Conservation (phyloP, 2,797 vertebrate species). For the Decapterus maruadsi region DNA sequence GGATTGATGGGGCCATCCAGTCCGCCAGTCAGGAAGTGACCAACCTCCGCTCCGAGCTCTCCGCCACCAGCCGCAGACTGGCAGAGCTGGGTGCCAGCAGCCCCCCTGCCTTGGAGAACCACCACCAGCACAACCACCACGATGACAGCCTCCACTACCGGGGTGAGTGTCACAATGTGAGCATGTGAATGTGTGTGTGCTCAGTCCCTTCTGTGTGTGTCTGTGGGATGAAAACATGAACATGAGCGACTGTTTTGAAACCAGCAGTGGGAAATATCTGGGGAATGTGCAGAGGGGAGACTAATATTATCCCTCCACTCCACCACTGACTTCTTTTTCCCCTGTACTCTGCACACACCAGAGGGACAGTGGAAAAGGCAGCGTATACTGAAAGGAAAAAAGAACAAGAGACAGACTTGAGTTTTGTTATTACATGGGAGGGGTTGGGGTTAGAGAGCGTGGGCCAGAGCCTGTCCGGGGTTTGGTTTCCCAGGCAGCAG, state of each 20-base stretch:
- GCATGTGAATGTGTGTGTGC: conserved; percentile 8
- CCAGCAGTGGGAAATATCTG: conserved; percentile 64
- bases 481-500: conserved; percentile 82
- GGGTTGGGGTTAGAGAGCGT: conserved; percentile 68
- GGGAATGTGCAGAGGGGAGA: conserved; percentile 63
- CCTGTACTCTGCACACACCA: conserved; percentile 39
- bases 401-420: conserved; percentile 35
- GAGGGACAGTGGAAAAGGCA: conserved; percentile 49
- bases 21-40: conserved; percentile 94
- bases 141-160: conserved; percentile 80
- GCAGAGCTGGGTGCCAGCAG: conserved; percentile 90
- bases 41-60: conserved; percentile 92
- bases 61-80: conserved; percentile 92
- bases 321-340: conserved; percentile 52
- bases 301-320: conserved; percentile 46
- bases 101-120: conserved; percentile 87
- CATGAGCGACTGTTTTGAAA: conserved; percentile 68
- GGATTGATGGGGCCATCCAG: conserved; percentile 94
- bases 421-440: conserved; percentile 64
- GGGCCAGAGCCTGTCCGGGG: conserved; percentile 63
- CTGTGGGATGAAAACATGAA: conserved; percentile 49
- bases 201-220: conserved; percentile 1
- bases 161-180: conserved; percentile 71
- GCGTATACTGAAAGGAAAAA: conserved; percentile 29
- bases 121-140: conserved; percentile 88